A percentile compares a stretch with the other conserved stretches of the same genome.
Conservation (phyloP, 1,140 invertebrate species). For the Eriocheir sinensis region DNA sequence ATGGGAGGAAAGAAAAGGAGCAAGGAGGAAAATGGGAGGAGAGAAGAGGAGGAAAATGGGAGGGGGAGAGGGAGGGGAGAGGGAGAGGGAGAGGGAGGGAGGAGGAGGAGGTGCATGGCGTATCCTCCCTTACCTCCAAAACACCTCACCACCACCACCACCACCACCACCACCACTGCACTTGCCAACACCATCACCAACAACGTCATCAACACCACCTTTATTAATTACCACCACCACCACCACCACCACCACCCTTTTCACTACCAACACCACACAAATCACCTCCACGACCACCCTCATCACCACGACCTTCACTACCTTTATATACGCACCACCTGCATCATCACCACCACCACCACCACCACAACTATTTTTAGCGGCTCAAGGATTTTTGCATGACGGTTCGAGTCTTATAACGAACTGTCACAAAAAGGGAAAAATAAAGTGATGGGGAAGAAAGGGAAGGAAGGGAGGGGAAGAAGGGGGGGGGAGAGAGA, state of each 20-base stretch:
- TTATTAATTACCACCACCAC: background rate
- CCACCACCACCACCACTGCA: background rate
- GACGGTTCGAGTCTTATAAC: too few relatives aligned
- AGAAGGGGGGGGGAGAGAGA: too few relatives aligned
- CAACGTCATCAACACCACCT: background rate
- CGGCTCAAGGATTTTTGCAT: too few relatives aligned
- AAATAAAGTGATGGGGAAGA: too few relatives aligned
- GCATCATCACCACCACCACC: background rate
- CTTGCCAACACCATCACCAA: background rate
- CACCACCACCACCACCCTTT: too few relatives aligned
- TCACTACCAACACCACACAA: background rate
- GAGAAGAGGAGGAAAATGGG: background rate
- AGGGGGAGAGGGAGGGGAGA: background rate
- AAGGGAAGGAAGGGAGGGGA: too few relatives aligned
- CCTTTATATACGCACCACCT: too few relatives aligned
- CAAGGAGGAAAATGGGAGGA: too few relatives aligned
- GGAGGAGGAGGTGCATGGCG: background rate
- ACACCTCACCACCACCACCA: background rate
- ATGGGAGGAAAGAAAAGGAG: background rate
- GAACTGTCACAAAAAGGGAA: too few relatives aligned
- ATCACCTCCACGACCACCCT: background rate
- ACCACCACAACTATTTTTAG: too few relatives aligned
- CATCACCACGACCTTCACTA: background rate
- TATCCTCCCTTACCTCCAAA: background rate
- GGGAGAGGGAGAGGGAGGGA: background rate